Conservation (phyloP, 2,113 vertebrate species). For the Phylloscopus trochiloides region DNA sequence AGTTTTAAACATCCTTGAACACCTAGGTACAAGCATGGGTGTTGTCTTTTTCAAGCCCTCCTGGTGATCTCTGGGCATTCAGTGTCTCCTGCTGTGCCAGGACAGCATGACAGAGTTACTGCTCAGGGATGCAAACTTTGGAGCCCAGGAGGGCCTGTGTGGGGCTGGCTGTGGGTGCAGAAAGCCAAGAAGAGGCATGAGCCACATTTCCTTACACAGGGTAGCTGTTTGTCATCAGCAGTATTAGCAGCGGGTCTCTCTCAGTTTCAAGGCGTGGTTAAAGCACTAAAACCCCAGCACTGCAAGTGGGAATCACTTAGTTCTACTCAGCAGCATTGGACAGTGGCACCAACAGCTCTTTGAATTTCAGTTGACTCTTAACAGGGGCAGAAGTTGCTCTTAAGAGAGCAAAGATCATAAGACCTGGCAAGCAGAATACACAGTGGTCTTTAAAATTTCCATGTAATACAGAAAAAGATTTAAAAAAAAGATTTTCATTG, state of each 20-base stretch:
- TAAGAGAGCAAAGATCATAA: background rate
- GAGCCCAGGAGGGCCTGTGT: rapidly evolving
- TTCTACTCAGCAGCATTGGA: background rate
- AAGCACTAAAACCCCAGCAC: background rate
- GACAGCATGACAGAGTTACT: background rate
- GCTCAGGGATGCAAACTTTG: background rate
- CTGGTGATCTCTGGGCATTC: background rate
- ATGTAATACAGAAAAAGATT: background rate
- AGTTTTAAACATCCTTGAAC: background rate
- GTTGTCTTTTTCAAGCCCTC: background rate
- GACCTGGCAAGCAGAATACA: background rate
- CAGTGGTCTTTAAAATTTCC: background rate
- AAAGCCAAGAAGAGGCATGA: background rate
- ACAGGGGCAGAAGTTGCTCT: background rate
- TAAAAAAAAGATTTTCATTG: background rate
- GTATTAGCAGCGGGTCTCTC: background rate
- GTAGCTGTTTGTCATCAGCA: background rate
- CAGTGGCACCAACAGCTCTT: background rate
- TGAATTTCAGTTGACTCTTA: background rate
- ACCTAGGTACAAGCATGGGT: background rate
- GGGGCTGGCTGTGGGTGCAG: background rate
- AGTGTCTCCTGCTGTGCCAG: background rate
- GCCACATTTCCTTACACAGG: background rate
- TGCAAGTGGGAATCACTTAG: background rate
- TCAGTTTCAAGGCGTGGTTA: background rate